phyloP scores from a whole-genome alignment of 2,797 vertebrate species.

The Schizopygopsis pylzovi region DNA sequence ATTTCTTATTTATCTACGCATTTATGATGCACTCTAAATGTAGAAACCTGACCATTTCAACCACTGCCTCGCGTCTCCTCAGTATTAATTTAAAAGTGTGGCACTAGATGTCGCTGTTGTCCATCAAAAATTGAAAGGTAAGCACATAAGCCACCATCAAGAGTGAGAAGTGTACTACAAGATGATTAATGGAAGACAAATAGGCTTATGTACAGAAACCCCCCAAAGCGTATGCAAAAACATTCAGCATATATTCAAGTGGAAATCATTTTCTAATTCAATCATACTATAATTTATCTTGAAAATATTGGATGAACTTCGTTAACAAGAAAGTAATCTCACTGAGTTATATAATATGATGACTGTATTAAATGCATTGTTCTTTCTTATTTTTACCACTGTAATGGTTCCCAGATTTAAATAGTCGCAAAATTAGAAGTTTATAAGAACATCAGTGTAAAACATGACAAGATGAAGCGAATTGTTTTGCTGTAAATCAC shows the following conservation, averaged over 20 bases:
- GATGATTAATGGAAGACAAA: conserved; percentile 22
- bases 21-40: background rate
- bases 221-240: background rate
- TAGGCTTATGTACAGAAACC: conserved; percentile 2
- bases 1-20: background rate
- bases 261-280: background rate
- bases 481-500: background rate
- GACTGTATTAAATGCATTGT: background rate
- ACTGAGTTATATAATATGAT: background rate
- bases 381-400: background rate
- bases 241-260: background rate
- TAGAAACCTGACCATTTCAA: background rate
- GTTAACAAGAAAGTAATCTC: background rate
- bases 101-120: conserved; percentile 47
- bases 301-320: background rate
- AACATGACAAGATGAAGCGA: background rate
- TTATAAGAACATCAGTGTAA: background rate
- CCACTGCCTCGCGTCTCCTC: background rate
- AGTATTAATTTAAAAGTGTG: background rate
- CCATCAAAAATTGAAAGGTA: background rate
- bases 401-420: background rate
- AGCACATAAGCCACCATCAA: background rate
- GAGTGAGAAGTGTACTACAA: conserved; percentile 1
- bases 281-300: background rate
- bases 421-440: background rate